Base-by-base conservation (phyloP, 2,888 invertebrate species). In the Cremastinae sp. region DNA sequence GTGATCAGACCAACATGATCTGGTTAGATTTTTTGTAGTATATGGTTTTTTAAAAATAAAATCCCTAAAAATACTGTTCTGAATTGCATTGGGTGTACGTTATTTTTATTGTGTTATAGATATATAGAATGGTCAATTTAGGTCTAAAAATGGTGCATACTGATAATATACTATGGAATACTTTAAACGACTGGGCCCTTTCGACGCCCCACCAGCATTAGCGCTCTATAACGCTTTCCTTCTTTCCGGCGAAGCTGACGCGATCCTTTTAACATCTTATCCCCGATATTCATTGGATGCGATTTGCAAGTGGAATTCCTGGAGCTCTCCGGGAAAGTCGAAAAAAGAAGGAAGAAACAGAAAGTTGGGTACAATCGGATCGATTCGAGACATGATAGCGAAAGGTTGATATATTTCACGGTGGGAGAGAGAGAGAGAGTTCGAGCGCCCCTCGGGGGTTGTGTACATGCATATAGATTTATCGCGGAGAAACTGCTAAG, bases 221-320 rank as follows among this genome's bases (percentile, higher is more conserved):
- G n/a, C n/a, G n/a, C n/a, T n/a, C n/a, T n/a, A n/a, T 9, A 14
- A 49, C 12, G 12, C 38, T 28, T 5, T 28, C 2, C 28, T 28
- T 28, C 2, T 28, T 28, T 5, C 38, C 12, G 2, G 22, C 34
- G 28, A 54, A 12, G 16, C 18, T 14, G 9, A 34, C 36, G 58
- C 58, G 65, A 72, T 58, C 65, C 65, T 71, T 71, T 72, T 72
- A 72, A 72, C 58, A 72, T 65, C 72, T 43, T 36, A 5, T 14
- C 38, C 36, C 18, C 36, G 49, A 62, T 62, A 62, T 62, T 49
- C 62, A 49, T 16, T 28, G 18, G 58, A 28, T 20, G 47, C 43
- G 18, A 59, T 59, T 59, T 59, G 12, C 8, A 38, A 49, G 51
- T 69, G 49, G 59, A 59, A 51, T 69, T 18, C 20, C 14, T 54